Percentiles rank a stretch among this genome's conserved stretches.
Evolutionary conservation across 2,888 invertebrate species (phyloP).

Genomic region (Iphiclides podalirius): DNA sequence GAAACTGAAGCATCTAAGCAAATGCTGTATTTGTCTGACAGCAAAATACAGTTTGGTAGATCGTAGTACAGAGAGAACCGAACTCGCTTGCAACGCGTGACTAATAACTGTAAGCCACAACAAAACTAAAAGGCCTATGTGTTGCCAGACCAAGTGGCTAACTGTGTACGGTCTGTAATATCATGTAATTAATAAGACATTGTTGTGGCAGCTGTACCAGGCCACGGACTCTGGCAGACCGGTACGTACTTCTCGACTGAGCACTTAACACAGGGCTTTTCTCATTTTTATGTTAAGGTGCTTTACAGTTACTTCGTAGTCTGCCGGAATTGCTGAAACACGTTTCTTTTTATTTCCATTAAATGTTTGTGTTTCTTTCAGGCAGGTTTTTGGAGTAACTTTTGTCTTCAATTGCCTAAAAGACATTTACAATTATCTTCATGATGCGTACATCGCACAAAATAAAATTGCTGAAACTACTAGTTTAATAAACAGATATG

Average conservation of each 20-base stretch:
- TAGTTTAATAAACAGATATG: too few relatives aligned
- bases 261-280: conserved; percentile 10
- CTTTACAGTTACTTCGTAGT: conserved; percentile 3
- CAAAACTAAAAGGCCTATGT: too few relatives aligned
- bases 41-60: too few relatives aligned
- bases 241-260: conserved; percentile 54
- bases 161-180: too few relatives aligned
- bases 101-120: too few relatives aligned
- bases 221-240: conserved; percentile 72
- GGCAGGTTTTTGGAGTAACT: conserved; percentile 2
- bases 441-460: too few relatives aligned
- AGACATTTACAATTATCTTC: conserved; percentile 16
- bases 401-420: not conserved
- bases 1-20: too few relatives aligned
- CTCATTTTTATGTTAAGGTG: not conserved
- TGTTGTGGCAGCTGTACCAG: conserved; percentile 78
- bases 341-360: not conserved
- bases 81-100: too few relatives aligned
- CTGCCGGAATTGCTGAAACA: not conserved
- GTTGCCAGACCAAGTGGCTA: too few relatives aligned
- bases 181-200: conserved; percentile 69
- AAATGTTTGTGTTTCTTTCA: not conserved
- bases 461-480: too few relatives aligned
- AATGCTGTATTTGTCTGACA: too few relatives aligned
- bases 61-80: too few relatives aligned